Evolutionary conservation across 2,113 vertebrate genomes (phyloP).

Genomic region (Excalfactoria chinensis): DNA sequence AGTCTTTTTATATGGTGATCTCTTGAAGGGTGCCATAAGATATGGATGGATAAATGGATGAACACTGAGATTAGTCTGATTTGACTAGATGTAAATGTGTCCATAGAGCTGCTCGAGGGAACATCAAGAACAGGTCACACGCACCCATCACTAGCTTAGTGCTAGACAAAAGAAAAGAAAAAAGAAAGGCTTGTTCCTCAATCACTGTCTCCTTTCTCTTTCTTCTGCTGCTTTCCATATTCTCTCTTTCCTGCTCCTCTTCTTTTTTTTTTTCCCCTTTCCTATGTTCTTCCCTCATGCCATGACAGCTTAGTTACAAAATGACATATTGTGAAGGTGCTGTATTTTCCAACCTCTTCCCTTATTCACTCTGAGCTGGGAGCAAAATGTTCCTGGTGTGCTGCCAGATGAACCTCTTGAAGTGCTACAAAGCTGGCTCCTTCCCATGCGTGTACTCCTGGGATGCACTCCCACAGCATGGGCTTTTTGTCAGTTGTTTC

Average conservation of each 20-base stretch:
- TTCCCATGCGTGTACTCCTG: slow-evolving; percentile 36
- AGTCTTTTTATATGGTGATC: background rate
- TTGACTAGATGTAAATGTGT: background rate
- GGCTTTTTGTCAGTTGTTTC: slow-evolving; percentile 15
- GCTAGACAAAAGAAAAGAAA: background rate
- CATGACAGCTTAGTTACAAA: slow-evolving; percentile 1
- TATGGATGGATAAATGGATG: no score
- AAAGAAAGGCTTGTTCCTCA: background rate
- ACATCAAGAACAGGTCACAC: no score
- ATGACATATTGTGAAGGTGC: slow-evolving; percentile 53
- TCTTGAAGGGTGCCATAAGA: background rate
- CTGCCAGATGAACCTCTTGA: slow-evolving; percentile 59
- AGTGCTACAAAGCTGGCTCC: slow-evolving; percentile 48
- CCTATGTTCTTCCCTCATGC: background rate
- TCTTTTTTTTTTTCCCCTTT: background rate
- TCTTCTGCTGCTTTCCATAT: background rate
- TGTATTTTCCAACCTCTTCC: slow-evolving; percentile 55
- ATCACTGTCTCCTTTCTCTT: background rate
- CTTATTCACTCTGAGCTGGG: background rate
- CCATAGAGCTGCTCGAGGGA: background rate
- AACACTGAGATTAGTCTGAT: background rate
- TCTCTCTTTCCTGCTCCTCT: background rate
- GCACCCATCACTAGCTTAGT: background rate
- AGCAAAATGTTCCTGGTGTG: slow-evolving; percentile 69
- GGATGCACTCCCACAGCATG: slow-evolving; percentile 39